phyloP scores from a whole-genome alignment of 1,140 invertebrate genomes.

The Euwallacea similis region DNA sequence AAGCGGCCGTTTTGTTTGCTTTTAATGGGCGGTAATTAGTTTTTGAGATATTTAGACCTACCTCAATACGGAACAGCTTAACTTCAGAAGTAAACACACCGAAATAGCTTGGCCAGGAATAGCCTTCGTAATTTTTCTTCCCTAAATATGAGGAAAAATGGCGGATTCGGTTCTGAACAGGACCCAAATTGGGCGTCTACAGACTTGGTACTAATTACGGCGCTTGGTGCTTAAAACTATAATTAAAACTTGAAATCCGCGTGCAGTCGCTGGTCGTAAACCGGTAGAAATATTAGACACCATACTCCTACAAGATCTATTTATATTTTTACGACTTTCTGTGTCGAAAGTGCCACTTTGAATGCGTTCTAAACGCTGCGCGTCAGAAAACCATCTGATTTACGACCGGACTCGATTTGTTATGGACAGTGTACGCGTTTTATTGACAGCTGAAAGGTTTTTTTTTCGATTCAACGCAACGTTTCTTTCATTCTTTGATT shows the following conservation, averaged over 20 bases:
- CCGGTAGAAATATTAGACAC: constrained; percentile 34
- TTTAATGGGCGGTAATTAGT: not conserved
- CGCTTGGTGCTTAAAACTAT: constrained; percentile 26
- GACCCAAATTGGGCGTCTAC: not conserved
- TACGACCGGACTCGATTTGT: constrained; percentile 6
- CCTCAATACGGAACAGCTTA: not conserved
- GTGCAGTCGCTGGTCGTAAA: constrained; percentile 15
- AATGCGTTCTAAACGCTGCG: constrained; percentile 11
- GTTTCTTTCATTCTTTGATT: too few relatives aligned
- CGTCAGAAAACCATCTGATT: constrained; percentile 9
- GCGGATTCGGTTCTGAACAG: too few relatives aligned
- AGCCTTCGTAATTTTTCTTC: too few relatives aligned
- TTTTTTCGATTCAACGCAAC: too few relatives aligned
- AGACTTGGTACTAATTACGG: constrained; percentile 18
- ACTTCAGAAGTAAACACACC: not conserved
- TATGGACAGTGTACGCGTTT: not conserved
- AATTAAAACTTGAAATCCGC: constrained; percentile 28
- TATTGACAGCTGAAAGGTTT: too few relatives aligned
- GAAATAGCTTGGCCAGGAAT: too few relatives aligned
- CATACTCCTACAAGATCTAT: constrained; percentile 32
- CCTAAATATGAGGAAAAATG: too few relatives aligned
- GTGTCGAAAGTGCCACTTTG: constrained; percentile 28
- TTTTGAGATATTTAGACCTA: not conserved
- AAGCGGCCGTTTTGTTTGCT: not conserved
- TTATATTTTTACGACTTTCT: constrained; percentile 29